Evolutionary conservation across 1,140 invertebrate species (phyloP).

Genomic region (Solen grandis): DNA sequence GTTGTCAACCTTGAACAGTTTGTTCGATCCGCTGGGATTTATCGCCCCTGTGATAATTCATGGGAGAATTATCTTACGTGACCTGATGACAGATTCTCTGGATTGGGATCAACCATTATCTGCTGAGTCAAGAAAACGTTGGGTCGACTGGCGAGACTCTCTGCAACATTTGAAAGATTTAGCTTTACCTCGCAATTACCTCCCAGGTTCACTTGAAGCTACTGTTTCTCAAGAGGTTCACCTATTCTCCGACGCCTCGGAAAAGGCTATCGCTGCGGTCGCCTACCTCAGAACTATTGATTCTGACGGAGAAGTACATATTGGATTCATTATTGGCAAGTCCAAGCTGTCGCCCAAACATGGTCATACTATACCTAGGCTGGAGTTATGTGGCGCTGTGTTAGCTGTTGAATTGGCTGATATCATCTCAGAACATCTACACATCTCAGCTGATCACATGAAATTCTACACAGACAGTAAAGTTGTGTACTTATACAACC

Average conservation of each 20-base stretch:
- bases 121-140: conserved; percentile 7
- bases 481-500: conserved; percentile 42
- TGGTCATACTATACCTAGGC: conserved; percentile 56
- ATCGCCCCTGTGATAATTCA: conserved; percentile 51
- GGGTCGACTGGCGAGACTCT: conserved; percentile 36
- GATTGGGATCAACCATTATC: conserved; percentile 60
- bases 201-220: conserved; percentile 18
- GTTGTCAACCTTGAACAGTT: conserved; percentile 54
- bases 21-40: conserved; percentile 63
- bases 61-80: conserved; percentile 56
- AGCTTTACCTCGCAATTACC: conserved; percentile 29
- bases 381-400: conserved; percentile 54
- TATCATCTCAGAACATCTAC: conserved; percentile 3
- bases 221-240: conserved; percentile 19
- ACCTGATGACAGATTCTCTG: conserved; percentile 57
- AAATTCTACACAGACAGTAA: conserved; percentile 47
- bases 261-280: conserved; percentile 35
- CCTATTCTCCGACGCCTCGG: conserved; percentile 53
- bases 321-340: neutral
- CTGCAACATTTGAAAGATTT: conserved; percentile 22
- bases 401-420: conserved; percentile 25
- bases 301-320: neutral
- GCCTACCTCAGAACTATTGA: conserved; percentile 3
- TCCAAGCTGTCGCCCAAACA: conserved; percentile 1
- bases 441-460: neutral